Conservation (phyloP, 2,113 vertebrate species). For the Picathartes gymnocephalus region DNA sequence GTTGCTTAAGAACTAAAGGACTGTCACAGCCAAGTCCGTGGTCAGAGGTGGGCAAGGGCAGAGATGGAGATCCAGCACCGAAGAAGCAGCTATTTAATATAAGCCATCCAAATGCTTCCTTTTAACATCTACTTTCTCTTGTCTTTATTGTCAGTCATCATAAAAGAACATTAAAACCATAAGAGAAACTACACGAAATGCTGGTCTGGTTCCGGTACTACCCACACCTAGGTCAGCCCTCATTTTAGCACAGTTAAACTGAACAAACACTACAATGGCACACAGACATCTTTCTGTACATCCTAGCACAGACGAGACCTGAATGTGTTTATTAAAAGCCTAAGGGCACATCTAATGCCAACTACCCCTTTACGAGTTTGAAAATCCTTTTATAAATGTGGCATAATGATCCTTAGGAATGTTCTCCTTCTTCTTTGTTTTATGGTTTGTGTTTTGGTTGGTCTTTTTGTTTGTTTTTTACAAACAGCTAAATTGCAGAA, state of each 20-base stretch:
- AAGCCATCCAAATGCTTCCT: neutral
- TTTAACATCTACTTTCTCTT: neutral
- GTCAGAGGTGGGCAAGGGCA: neutral
- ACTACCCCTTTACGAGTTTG: neutral
- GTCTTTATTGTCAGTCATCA: neutral
- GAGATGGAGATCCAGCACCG: neutral
- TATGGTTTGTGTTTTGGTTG: neutral
- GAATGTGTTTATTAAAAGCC: neutral
- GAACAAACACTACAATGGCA: neutral
- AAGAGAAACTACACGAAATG: neutral
- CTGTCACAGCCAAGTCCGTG: neutral
- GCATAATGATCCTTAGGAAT: neutral
- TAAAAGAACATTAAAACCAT: neutral
- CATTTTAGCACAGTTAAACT: conserved; percentile 29
- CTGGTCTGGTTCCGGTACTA: neutral
- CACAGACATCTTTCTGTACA: neutral
- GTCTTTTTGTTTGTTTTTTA: neutral
- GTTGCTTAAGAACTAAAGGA: neutral
- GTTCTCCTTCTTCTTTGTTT: neutral
- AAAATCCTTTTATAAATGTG: neutral
- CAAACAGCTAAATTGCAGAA: neutral
- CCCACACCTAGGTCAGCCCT: neutral
- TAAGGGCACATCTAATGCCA: neutral
- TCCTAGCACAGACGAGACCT: neutral
- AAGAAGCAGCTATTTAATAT: neutral